A percentile compares a stretch with the other conserved stretches of the same genome.
phyloP scores from a whole-genome alignment of 2,113 vertebrate genomes.

The Nesogale talazaci region DNA sequence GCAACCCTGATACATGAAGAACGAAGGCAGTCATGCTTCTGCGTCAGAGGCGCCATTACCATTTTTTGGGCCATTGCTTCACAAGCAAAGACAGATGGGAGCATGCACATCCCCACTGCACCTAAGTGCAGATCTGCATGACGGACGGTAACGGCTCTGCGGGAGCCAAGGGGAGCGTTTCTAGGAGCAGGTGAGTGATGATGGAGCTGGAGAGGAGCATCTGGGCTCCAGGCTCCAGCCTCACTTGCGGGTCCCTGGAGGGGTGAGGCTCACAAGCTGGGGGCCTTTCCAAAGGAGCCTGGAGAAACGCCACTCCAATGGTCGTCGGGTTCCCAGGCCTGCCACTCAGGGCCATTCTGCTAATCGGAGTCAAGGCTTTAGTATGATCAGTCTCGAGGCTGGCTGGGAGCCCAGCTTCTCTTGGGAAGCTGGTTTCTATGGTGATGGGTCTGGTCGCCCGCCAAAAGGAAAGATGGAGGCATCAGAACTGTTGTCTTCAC shows the following conservation, averaged over 20 bases:
- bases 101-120: conserved; percentile 67
- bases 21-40: background rate
- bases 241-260: background rate
- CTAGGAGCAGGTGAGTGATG: conserved; percentile 61
- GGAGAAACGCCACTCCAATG: background rate
- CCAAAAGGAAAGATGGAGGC: background rate
- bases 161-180: conserved; percentile 41
- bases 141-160: conserved; percentile 62
- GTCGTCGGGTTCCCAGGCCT: background rate
- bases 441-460: background rate
- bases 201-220: background rate
- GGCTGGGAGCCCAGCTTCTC: background rate
- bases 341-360: background rate
- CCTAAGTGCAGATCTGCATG: conserved; percentile 78
- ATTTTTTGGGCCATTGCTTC: conserved; percentile 82
- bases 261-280: background rate
- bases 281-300: background rate
- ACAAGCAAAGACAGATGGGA: conserved; percentile 77
- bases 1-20: background rate
- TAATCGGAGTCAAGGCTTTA: background rate
- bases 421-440: background rate
- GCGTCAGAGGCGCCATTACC: conserved; percentile 74
- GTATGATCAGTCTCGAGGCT: background rate
- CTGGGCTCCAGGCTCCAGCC: background rate
- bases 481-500: background rate